These are phyloP conservation scores for Epizoanthus stellaris DNA, from an alignment of 92 coral and sea anemone species.

Conservation along the genomic window DNA sequence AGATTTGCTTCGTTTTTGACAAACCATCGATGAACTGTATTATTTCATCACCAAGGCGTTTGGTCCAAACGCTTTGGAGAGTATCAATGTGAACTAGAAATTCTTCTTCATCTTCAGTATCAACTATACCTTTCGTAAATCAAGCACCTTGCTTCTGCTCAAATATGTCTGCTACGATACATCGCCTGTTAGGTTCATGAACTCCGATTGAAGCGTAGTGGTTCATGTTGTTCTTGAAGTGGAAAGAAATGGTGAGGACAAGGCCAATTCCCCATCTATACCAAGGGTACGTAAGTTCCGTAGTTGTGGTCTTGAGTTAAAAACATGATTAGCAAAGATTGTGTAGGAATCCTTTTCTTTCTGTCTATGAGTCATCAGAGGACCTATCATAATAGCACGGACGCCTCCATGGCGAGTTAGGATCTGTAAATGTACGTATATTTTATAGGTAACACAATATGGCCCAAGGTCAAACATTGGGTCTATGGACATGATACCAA, in stretches of 20 bases:
- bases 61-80: constrained; percentile 26
- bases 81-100: constrained; percentile 20
- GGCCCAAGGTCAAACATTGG: constrained; percentile 55
- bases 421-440: constrained; percentile 47
- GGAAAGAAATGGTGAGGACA: constrained; percentile 49
- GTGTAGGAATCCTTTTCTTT: constrained; percentile 45
- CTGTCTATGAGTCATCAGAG: constrained; percentile 39
- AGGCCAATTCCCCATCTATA: constrained; percentile 50
- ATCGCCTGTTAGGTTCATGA: constrained; percentile 8
- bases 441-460: constrained; percentile 46
- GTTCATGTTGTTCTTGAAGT: constrained; percentile 48
- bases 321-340: constrained; percentile 34
- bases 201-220: constrained; percentile 48
- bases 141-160: constrained; percentile 37
- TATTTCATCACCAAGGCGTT: constrained; percentile 45
- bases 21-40: constrained; percentile 30
- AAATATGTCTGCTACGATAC: constrained; percentile 44
- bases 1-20: constrained; percentile 29
- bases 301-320: neutral
- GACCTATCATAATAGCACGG: constrained; percentile 58
- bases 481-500: constrained; percentile 52
- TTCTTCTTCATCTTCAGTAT: constrained; percentile 28
- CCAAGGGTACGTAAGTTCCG: constrained; percentile 28
- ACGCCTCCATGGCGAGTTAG: constrained; percentile 37
- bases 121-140: constrained; percentile 40